Base-by-base conservation (phyloP, 2,113 vertebrate species). In the Proterorhinus semilunaris region DNA sequence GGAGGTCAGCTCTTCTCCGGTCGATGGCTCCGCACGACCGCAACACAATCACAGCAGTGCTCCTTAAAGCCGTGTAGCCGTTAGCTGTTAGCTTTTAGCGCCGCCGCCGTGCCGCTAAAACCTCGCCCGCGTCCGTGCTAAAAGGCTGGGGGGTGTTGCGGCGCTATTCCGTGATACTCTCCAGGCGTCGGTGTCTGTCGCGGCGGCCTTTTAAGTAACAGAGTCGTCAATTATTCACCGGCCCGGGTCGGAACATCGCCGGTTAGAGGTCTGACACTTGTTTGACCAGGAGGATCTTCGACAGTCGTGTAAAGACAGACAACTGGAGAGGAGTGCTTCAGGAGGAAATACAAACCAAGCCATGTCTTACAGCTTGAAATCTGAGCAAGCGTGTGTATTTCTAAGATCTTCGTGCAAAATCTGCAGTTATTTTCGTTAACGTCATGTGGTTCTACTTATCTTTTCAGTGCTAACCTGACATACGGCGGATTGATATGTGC, bases 41-140 rank as follows among this genome's bases (percentile, higher is more conserved):
- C 78, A 83, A 87, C 85, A 81, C 88, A 87, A 90, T 91, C 89
- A 91, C 86, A 85, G 81, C 79, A 65, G 73, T 81, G 57, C 75
- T 89, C 48, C 83, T 91, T 87, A 87, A 89, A 91, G 82, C 80
- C 67, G 72, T 83, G 86, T 89, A 54, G 51, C n/a, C 71, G 55
- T 10, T 21, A 11, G 62, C 78, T 68, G 70, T 77, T 87, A 78
- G 93, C 93, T 94, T 94, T 94, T 94, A 94, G 92, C 93, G 90
- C 93, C 68, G 80, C 57, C 54, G 54, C 66, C 55, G 79, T 69
- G 66, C 69, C 17, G 90, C 90, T 91, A 93, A 93, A 92, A 93
- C 52, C 79, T 76, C 27, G 27, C 73, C 55, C 66, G 69, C 87
- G 83, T 79, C 71, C 9, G 63, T 76, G 89, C 74, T 69, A 93